Percentiles rank a stretch among this genome's conserved stretches.
These are phyloP conservation scores for Salvelinus alpinus DNA, from an alignment of 2,113 vertebrate species.

Conservation along the genomic window DNA sequence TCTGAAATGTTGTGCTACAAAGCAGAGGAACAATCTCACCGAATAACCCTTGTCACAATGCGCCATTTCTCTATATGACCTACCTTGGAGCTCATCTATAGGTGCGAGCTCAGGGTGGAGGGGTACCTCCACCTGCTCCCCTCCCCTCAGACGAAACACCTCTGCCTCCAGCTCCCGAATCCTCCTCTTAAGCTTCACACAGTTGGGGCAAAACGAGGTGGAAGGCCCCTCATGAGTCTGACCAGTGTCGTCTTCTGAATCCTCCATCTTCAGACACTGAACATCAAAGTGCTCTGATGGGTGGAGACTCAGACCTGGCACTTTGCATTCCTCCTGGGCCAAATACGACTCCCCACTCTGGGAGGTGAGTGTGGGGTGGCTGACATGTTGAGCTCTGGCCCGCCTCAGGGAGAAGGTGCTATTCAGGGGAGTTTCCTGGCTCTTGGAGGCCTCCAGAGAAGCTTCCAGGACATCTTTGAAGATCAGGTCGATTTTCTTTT, in stretches of 20 bases:
- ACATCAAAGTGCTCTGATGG: constrained; percentile 35
- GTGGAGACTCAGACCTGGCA: constrained; percentile 54
- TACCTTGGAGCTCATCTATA: constrained; percentile 88
- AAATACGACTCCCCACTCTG: constrained; percentile 49
- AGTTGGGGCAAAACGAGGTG: constrained; percentile 94
- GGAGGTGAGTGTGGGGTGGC: constrained; percentile 34
- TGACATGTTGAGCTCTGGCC: constrained; percentile 67
- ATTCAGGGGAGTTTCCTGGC: constrained; percentile 72
- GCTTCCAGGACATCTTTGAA: constrained; percentile 93
- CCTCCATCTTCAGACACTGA: constrained; percentile 78
- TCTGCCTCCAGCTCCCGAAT: constrained; percentile 92
- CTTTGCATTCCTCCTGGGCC: constrained; percentile 72
- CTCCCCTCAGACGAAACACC: constrained; percentile 83
- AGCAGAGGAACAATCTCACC: too few species aligned
- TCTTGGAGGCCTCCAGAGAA: constrained; percentile 79
- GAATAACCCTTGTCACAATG: neutral
- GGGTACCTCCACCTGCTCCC: constrained; percentile 71
- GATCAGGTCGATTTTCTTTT: constrained; percentile 93
- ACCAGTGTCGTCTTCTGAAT: constrained; percentile 74
- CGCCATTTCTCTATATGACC: constrained; percentile 42
- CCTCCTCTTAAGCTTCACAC: constrained; percentile 89
- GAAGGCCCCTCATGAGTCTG: constrained; percentile 75
- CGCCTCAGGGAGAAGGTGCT: constrained; percentile 72
- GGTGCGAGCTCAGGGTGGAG: constrained; percentile 83
- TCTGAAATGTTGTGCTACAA: too few species aligned